Evolutionary conservation across 2,888 invertebrate genomes (phyloP), one percentile per base, ranked within the genome.

Genomic region (Atherix ibis): DNA sequence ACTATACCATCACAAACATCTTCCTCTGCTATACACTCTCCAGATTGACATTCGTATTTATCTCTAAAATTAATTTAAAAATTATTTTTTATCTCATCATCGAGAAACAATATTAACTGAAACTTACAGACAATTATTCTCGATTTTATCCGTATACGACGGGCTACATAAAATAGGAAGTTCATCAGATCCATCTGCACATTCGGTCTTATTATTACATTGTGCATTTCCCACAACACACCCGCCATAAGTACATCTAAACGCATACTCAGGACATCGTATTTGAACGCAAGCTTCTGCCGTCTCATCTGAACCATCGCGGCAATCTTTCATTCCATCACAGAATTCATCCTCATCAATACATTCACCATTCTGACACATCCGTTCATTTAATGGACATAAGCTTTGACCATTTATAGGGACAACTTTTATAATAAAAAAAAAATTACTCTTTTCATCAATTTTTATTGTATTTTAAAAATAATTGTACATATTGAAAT

Each of bases 231-330:
- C 59, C 37, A 70, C 67, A 0, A 72, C 63, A 42, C 74, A 74
- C 0, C 68, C 73, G 3, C 73, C 73, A 43, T 73, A 73, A 1
- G 62, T 58, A 46, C 74, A 74, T 27, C 68, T 67, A 52, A 71
- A 74, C 33, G 70, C 61, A 43, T 64, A 66, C 0, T 50, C 40
- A 0, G 65, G 63, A 45, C 76, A 76, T 40, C 45, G 31, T 1
- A 40, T 18, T n/a, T 51, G 42, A 10, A 52, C 41, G 28, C 60
- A 60, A 9, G 38, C 40, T 24, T 44, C 34, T 0, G 49, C 43
- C 5, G 46, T 52, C 35, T 42, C 42, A 35, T 42, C 42, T 4
- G 37, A 37, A n/a, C 32, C 14, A 26, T 40, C 42, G 4, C 2
- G 6, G 19, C 42, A 42, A 25, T 40, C 17, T 2, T 10, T 19